These are phyloP conservation scores for Ophthalmotilapia sp. DNA, from an alignment of 2,113 vertebrate genomes.

Conservation along the genomic window DNA sequence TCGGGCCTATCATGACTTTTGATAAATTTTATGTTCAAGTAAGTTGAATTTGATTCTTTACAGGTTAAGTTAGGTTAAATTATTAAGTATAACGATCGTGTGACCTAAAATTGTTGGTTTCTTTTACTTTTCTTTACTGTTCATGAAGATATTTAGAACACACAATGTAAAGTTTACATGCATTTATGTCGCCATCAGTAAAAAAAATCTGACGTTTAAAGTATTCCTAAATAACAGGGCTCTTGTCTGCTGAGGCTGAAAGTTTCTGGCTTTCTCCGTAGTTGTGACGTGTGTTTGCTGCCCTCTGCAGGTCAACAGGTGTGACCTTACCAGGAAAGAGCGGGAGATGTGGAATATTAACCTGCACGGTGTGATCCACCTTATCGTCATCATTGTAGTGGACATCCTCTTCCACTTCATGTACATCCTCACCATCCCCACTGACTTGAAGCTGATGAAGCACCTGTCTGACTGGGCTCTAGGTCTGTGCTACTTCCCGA, in stretches of 20 bases:
- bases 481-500: constrained; percentile 63
- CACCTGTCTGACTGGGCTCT: constrained; percentile 87
- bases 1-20: constrained; percentile 93
- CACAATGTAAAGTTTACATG: not conserved
- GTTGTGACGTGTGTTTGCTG: not conserved
- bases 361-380: constrained; percentile 70
- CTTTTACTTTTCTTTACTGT: not conserved
- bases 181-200: not conserved
- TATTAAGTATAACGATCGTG: not conserved
- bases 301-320: constrained; percentile 75
- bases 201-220: not conserved
- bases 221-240: accelerated
- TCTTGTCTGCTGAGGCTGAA: not conserved
- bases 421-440: constrained; percentile 92
- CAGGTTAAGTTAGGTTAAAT: not conserved
- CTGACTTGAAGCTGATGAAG: constrained; percentile 81
- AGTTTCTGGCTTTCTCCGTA: not conserved
- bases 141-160: not conserved
- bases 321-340: constrained; percentile 74
- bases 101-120: not conserved
- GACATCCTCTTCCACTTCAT: constrained; percentile 92
- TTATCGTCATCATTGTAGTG: constrained; percentile 72
- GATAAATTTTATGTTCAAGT: constrained; percentile 89
- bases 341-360: constrained; percentile 83
- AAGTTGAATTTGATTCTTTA: not conserved